Conservation (phyloP, 2,797 vertebrate species). For the Neoniphon sammara region DNA sequence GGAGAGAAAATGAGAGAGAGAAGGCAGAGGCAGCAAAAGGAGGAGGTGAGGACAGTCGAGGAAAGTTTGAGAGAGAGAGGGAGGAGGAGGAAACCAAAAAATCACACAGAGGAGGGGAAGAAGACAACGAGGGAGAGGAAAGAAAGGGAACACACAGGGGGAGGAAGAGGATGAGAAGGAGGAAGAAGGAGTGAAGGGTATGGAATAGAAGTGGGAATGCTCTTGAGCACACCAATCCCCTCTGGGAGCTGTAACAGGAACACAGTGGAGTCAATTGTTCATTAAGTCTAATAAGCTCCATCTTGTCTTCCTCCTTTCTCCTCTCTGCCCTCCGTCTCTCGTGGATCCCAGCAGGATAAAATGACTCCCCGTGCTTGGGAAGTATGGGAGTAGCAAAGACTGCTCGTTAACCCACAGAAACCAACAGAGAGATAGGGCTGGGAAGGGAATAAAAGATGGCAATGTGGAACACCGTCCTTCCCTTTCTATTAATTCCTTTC, state of each 20-base stretch:
- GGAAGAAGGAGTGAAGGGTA: neutral
- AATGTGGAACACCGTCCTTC: no score
- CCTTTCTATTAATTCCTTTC: no score
- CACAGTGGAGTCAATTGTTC: conserved; percentile 33
- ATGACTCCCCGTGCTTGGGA: conserved; percentile 11
- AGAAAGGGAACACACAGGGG: neutral
- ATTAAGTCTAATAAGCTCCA: conserved; percentile 38
- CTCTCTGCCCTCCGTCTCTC: conserved; percentile 23
- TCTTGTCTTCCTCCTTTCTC: conserved; percentile 15
- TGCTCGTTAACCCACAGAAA: conserved; percentile 1
- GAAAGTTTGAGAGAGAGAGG: neutral
- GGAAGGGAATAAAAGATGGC: no score
- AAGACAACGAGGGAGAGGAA: neutral
- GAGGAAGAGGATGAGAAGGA: conserved; percentile 1
- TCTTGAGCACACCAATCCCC: neutral
- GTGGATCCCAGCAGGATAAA: conserved; percentile 16
- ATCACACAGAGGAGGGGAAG: neutral
- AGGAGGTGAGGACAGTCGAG: no score
- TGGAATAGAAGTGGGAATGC: conserved; percentile 2
- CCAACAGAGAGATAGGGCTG: conserved; percentile 7
- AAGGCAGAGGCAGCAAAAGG: no score
- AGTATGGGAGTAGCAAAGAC: neutral
- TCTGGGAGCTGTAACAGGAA: conserved; percentile 20
- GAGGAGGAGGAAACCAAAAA: neutral
- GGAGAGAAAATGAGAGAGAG: neutral